Conservation (phyloP, 2,797 vertebrate species). For the Iguana delicatissima region DNA sequence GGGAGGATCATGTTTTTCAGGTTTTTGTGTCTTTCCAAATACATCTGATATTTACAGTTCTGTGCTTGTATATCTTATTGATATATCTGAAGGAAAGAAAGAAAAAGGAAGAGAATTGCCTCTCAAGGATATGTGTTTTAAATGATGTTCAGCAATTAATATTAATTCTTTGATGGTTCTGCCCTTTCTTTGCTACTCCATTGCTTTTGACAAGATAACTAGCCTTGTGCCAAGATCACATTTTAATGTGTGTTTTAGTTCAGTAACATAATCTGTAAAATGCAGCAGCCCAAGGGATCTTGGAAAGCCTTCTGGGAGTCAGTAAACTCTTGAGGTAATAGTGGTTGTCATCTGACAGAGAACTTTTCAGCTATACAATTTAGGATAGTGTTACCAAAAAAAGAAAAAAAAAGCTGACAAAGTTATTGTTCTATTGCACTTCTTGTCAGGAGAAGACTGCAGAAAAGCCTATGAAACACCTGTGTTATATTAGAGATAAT, state of each 20-base stretch:
- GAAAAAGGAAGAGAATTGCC: not conserved
- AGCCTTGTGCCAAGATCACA: constrained; percentile 21
- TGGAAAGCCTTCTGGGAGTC: not conserved
- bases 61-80: constrained; percentile 32
- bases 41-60: not conserved
- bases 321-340: constrained; percentile 40
- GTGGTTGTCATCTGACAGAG: constrained; percentile 13
- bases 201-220: constrained; percentile 41
- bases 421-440: constrained; percentile 38
- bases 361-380: constrained; percentile 48
- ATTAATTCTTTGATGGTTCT: not conserved
- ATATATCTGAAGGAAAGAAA: not conserved
- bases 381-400: constrained; percentile 9
- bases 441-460: not conserved
- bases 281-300: not conserved
- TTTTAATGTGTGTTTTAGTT: not conserved
- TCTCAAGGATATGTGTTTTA: rapidly evolving
- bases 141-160: not conserved
- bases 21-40: too few species aligned
- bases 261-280: not conserved
- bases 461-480: constrained; percentile 17
- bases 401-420: not conserved
- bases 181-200: not conserved
- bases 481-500: constrained; percentile 3
- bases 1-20: too few species aligned